phyloP scores from a whole-genome alignment of 2,797 vertebrate species.

The Sarcoramphus papa region DNA sequence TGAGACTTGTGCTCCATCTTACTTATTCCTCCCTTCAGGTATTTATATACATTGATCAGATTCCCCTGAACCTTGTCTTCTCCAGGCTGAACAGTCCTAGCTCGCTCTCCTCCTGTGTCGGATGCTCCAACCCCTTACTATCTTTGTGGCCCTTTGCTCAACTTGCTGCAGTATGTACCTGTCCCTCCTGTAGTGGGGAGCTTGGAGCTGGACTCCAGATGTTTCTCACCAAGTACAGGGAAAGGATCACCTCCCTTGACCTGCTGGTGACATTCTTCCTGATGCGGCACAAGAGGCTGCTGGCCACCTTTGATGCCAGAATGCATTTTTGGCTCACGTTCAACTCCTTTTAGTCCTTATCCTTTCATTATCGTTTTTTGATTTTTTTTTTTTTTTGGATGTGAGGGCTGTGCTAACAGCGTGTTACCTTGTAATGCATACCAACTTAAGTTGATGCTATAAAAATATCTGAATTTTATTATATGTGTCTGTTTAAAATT shows the following conservation, averaged over 20 bases:
- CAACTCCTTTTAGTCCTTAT: neutral
- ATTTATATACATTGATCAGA: neutral
- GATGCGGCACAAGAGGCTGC: neutral
- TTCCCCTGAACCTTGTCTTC: neutral
- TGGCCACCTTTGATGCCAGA: neutral
- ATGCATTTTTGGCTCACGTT: neutral
- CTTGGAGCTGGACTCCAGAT: neutral
- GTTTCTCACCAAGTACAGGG: neutral
- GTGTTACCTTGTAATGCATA: neutral
- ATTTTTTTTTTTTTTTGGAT: rapidly evolving
- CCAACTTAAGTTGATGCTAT: neutral
- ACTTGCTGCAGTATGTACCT: neutral
- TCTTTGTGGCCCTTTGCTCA: neutral
- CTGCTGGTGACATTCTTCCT: neutral
- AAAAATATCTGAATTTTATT: neutral
- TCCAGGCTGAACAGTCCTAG: neutral
- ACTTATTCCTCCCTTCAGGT: neutral
- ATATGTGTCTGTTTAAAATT: neutral
- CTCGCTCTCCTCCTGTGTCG: rapidly evolving
- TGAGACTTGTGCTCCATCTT: neutral
- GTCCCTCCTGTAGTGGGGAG: neutral
- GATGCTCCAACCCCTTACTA: neutral
- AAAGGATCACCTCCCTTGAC: neutral
- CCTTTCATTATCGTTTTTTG: neutral
- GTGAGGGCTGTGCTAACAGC: neutral